Base-by-base conservation (phyloP, 2,888 invertebrate genomes). In the Harmothoe impar region DNA sequence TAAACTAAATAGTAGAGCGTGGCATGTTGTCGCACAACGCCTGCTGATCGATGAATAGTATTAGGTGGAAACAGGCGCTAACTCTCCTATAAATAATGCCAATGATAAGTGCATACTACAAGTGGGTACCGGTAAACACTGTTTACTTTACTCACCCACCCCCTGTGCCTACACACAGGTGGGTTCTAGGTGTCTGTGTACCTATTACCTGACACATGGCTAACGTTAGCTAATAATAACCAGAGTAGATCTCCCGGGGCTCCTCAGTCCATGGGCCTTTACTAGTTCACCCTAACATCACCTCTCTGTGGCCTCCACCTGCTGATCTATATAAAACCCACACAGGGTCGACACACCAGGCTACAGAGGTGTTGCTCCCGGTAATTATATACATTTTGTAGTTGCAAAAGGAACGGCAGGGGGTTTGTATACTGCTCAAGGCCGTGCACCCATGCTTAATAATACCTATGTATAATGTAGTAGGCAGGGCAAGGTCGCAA, bases 321-420 rank as follows among this genome's bases (percentile, higher is more conserved):
- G 62, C n/a, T 62, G 62, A n/a, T n/a, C 62, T 62, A 62, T 20
- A 62, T 62, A 62, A n/a, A 62, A n/a, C 62, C 62, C 62, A n/a
- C 43, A 3, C 62, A 62, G 62, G 62, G 62, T 62, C 62, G 62
- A 62, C 62, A n/a, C 20, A 62, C 23, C 7, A n/a, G n/a, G n/a
- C 62, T 62, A 20, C 20, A n/a, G 7, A 62, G 62, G 62, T 62
- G 62, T 62, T 62, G 3, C 62, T 62, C n/a, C n/a, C 20, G 20
- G 62, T 62, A 62, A 62, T 62, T n/a, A n/a, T 62, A 62, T 43
- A 43, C 43, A 43, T 43, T 43, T 43, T 43, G 43, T 43, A 43
- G 43, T 43, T 43, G 43, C 43, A 7, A 43, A 43, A 43, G 43
- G 43, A 43, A 7, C 43, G 10, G 43, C 43, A 43, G 43, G 43